These are phyloP conservation scores for Omphaloscelis lunosa DNA, from an alignment of 2,888 invertebrate genomes.

Conservation along the genomic window DNA sequence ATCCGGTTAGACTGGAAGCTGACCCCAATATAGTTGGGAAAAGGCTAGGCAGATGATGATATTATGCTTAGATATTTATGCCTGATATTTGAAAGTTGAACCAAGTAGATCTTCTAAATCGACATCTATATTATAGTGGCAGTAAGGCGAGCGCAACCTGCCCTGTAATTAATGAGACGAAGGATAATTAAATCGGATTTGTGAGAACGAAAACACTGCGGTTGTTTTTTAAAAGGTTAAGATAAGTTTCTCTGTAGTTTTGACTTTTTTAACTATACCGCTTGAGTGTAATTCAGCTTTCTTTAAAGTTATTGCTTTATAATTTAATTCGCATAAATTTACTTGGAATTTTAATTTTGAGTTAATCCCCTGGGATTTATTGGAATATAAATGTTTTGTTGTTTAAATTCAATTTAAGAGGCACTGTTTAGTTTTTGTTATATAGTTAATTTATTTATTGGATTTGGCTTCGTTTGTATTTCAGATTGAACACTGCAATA, in stretches of 20 bases:
- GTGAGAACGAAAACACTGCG: conserved; percentile 68
- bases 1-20: too few species aligned
- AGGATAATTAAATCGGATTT: conserved; percentile 81
- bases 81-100: neutral
- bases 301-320: conserved; percentile 20
- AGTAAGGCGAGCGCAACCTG: conserved; percentile 75
- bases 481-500: neutral
- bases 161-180: conserved; percentile 81
- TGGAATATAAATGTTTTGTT: conserved; percentile 24
- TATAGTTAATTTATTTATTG: conserved; percentile 9
- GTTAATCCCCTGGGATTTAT: conserved; percentile 19
- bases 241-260: conserved; percentile 60
- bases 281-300: conserved; percentile 38
- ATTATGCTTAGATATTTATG: too few species aligned
- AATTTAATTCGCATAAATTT: conserved; percentile 32
- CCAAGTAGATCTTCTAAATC: conserved; percentile 8
- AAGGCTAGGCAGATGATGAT: too few species aligned
- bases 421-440: neutral
- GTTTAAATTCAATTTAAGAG: conserved; percentile 10
- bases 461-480: neutral
- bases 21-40: too few species aligned
- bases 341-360: conserved; percentile 25
- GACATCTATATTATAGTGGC: conserved; percentile 43
- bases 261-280: conserved; percentile 28
- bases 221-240: conserved; percentile 50